These are phyloP conservation scores for Petrosia ficiformis DNA, from an alignment of 37 sponge, comb jelly and placozoan species.

Conservation along the genomic window DNA sequence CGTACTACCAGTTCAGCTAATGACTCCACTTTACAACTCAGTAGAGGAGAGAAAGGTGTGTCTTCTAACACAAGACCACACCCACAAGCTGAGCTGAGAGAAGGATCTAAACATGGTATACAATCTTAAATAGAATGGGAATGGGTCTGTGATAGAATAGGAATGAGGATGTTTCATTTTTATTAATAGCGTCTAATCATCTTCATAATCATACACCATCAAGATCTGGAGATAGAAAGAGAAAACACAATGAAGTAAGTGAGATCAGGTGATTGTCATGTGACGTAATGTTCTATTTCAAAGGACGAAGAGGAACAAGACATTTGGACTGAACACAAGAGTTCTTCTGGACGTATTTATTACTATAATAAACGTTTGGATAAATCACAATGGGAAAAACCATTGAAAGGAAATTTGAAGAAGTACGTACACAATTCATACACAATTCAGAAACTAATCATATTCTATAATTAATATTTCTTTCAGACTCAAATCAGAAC, in stretches of 20 bases:
- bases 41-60: constrained; percentile 27
- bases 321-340: constrained; percentile 75
- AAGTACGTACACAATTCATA: constrained; percentile 24
- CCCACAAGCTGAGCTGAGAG: constrained; percentile 56
- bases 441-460: too few relatives aligned
- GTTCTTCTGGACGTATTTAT: constrained; percentile 69
- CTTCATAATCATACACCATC: constrained; percentile 10
- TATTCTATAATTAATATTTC: too few relatives aligned
- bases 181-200: constrained; percentile 6
- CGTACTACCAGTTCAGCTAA: constrained; percentile 44
- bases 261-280: too few relatives aligned
- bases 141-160: not conserved
- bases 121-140: not conserved
- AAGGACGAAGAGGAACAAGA: constrained; percentile 36
- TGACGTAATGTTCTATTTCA: constrained; percentile 2
- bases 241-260: constrained; percentile 4
- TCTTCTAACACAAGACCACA: constrained; percentile 61
- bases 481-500: too few relatives aligned
- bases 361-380: constrained; percentile 72
- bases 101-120: not conserved
- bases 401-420: constrained; percentile 25
- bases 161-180: not conserved
- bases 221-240: constrained; percentile 6
- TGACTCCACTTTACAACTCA: constrained; percentile 52
- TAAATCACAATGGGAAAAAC: constrained; percentile 80